These are phyloP conservation scores for Colossoma macropomum DNA, from an alignment of 2,113 vertebrate genomes.

Conservation along the genomic window DNA sequence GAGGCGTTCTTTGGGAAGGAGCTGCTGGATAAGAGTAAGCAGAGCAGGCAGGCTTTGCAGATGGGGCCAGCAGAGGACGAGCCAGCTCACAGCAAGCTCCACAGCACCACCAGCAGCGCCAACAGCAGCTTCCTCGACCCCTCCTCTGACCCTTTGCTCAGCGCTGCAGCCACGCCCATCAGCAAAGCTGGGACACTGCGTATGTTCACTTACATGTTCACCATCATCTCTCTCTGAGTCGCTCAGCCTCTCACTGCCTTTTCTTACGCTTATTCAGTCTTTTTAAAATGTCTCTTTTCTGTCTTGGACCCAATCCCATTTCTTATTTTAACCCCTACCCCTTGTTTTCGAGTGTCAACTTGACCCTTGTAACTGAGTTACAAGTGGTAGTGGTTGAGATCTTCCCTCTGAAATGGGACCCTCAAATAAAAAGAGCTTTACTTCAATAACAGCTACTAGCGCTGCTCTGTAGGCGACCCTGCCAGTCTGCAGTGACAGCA, in stretches of 20 bases:
- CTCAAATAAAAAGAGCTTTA: too few relatives aligned
- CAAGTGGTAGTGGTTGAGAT: too few relatives aligned
- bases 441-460: too few relatives aligned
- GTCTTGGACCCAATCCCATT: too few relatives aligned
- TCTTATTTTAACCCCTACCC: too few relatives aligned
- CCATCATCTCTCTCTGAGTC: neutral
- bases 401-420: too few relatives aligned
- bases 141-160: conserved; percentile 78
- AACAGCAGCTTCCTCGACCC: conserved; percentile 77
- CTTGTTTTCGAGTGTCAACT: too few relatives aligned
- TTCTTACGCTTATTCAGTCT: too few relatives aligned
- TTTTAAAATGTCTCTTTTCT: neutral
- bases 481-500: too few relatives aligned
- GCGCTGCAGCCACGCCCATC: conserved; percentile 74
- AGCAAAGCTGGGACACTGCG: conserved; percentile 82
- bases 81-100: conserved; percentile 72
- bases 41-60: conserved; percentile 76
- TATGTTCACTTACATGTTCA: conserved; percentile 65
- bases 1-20: conserved; percentile 97
- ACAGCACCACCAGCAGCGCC: conserved; percentile 64
- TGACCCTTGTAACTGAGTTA: too few relatives aligned
- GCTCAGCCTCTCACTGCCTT: neutral
- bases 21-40: conserved; percentile 88
- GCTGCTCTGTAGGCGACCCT: too few relatives aligned
- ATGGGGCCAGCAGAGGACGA: conserved; percentile 74